These are phyloP conservation scores for Saccopteryx leptura DNA, from an alignment of 2,113 vertebrate species.

Conservation along the genomic window DNA sequence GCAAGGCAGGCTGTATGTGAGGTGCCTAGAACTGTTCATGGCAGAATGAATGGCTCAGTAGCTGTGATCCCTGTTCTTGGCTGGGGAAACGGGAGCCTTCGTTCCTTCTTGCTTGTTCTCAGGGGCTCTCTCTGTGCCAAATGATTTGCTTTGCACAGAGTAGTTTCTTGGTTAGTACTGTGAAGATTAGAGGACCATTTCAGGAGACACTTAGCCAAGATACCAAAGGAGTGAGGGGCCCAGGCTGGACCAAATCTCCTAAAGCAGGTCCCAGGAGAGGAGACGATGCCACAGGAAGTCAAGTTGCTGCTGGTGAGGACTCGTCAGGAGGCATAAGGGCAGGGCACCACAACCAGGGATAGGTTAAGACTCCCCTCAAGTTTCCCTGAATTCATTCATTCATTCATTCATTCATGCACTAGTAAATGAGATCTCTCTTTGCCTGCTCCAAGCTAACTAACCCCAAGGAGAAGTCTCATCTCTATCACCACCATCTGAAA, in stretches of 20 bases:
- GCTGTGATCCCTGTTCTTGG: neutral
- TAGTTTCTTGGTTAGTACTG: neutral
- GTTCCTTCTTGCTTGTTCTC: neutral
- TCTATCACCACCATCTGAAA: neutral
- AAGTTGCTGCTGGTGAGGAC: neutral
- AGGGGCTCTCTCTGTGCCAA: neutral
- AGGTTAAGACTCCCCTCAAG: neutral
- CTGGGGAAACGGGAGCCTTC: neutral
- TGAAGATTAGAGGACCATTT: neutral
- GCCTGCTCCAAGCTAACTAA: neutral
- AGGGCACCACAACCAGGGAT: too few species aligned
- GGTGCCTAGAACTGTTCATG: neutral
- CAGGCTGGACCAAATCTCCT: neutral
- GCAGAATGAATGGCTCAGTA: neutral
- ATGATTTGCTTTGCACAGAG: neutral
- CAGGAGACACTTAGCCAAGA: neutral
- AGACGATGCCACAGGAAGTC: neutral
- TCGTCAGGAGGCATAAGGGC: neutral
- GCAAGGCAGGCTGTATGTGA: neutral
- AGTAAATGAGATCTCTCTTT: neutral
- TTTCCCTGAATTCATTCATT: neutral
- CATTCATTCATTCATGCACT: neutral
- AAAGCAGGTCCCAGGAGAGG: neutral
- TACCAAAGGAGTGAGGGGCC: neutral
- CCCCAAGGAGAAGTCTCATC: neutral